Conservation (phyloP, 2,888 invertebrate species). For the Trypoxylon attenuatum region DNA sequence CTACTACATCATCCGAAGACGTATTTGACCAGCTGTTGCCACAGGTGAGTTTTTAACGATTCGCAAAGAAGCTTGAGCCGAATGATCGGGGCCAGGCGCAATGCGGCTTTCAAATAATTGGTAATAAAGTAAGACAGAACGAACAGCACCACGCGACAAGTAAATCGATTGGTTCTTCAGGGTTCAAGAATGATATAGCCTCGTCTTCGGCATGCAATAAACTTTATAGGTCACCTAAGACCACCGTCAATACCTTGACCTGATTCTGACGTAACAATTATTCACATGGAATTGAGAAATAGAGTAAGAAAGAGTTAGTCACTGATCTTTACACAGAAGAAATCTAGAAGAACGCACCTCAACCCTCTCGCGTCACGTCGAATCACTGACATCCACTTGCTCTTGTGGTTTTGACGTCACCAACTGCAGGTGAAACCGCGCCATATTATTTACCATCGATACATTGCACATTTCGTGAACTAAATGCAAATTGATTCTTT, state of each 20-base stretch:
- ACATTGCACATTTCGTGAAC: constrained; percentile 13
- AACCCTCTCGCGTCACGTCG: constrained; percentile 4
- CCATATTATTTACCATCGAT: constrained; percentile 47
- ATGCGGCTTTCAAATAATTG: too few species aligned
- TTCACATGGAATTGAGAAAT: too few species aligned
- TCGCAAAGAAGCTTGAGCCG: too few species aligned
- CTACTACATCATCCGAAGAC: too few species aligned
- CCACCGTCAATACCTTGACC: not conserved
- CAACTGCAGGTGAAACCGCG: constrained; percentile 44
- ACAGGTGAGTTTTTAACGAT: too few species aligned
- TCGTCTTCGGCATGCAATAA: not conserved
- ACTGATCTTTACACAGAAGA: too few species aligned
- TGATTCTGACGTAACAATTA: not conserved
- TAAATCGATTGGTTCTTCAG: not conserved
- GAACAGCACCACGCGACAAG: not conserved
- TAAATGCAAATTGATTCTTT: not conserved
- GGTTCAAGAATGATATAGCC: not conserved
- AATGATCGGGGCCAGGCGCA: too few species aligned
- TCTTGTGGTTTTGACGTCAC: constrained; percentile 43
- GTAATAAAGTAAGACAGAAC: not conserved
- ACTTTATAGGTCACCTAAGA: not conserved
- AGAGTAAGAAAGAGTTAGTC: too few species aligned
- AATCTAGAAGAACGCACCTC: too few species aligned
- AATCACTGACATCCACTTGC: constrained; percentile 24
- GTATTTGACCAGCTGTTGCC: too few species aligned